Evolutionary conservation across 2,797 vertebrate species (phyloP).

Genomic region (Thunnus albacares): DNA sequence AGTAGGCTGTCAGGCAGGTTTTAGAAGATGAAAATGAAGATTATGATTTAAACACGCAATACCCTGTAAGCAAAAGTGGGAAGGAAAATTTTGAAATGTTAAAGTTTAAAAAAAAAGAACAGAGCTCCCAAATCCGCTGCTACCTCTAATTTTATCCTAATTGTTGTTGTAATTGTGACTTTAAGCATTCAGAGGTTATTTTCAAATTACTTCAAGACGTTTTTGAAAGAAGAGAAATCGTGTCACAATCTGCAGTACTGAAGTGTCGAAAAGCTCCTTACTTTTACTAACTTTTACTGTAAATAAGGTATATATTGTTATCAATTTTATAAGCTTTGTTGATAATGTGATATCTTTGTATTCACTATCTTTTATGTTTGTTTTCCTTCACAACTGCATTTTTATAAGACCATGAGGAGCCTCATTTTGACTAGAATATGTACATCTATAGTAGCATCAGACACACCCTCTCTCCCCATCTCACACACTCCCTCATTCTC

Average conservation of each 20-base stretch:
- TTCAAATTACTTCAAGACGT: conserved; percentile 82
- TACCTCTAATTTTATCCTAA: conserved; percentile 94
- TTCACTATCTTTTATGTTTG: conserved; percentile 69
- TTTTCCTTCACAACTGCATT: conserved; percentile 59
- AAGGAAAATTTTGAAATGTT: conserved; percentile 77
- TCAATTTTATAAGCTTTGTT: conserved; percentile 87
- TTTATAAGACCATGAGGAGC: conserved; percentile 78
- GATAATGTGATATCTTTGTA: conserved; percentile 84
- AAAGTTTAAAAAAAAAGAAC: conserved; percentile 61
- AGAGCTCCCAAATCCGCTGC: conserved; percentile 93
- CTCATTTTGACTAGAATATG: conserved; percentile 50
- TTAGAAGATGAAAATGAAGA: conserved; percentile 72
- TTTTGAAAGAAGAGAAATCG: conserved; percentile 71
- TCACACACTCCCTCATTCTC: conserved; percentile 1
- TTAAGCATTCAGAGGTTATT: conserved; percentile 86
- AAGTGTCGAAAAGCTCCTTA: conserved; percentile 75
- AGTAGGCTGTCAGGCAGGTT: conserved; percentile 71
- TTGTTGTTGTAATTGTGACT: conserved; percentile 77
- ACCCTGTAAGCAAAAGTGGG: conserved; percentile 68
- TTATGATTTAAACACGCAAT: conserved; percentile 81
- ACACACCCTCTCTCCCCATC: background rate
- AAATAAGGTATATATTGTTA: conserved; percentile 83
- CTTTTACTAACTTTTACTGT: conserved; percentile 83
- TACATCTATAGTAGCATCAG: conserved; percentile 31
- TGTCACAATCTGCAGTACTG: conserved; percentile 79